Evolutionary conservation across 1,140 invertebrate genomes (phyloP).

Genomic region (Oreohelix idahoensis): DNA sequence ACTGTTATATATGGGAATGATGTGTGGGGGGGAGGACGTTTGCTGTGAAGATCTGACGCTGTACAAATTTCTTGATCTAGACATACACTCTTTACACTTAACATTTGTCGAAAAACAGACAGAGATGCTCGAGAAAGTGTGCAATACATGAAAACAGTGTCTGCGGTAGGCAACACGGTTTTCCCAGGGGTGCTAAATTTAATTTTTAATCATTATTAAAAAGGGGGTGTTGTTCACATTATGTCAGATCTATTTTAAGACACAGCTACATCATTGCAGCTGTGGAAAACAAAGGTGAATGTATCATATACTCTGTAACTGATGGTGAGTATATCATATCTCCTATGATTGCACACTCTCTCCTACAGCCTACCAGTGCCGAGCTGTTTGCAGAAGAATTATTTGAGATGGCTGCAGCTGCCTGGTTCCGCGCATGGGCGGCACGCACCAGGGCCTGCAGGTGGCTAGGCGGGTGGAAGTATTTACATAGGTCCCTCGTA

Average conservation of each 20-base stretch:
- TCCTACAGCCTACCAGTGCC: constrained; percentile 79
- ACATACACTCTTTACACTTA: constrained; percentile 17
- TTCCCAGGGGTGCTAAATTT: no score
- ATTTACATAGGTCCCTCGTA: constrained; percentile 92
- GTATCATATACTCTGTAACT: background rate
- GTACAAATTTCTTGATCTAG: background rate
- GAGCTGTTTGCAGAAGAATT: constrained; percentile 49
- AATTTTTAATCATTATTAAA: no score
- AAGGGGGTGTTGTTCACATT: no score
- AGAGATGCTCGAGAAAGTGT: constrained; percentile 37
- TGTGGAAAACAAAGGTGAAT: background rate
- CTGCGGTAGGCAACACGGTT: no score
- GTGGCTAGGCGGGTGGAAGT: constrained; percentile 82
- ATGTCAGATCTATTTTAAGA: no score
- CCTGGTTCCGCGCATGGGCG: constrained; percentile 85
- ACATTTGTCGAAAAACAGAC: constrained; percentile 17
- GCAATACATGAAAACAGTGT: constrained; percentile 41
- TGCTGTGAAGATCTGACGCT: no score
- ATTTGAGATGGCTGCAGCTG: constrained; percentile 71
- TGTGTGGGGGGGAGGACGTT: no score
- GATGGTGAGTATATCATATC: background rate
- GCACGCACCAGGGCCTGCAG: constrained; percentile 99
- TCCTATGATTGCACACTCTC: constrained; percentile 23
- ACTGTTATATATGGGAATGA: no score
- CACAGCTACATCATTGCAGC: background rate